Percentiles rank a stretch among this genome's conserved stretches.
These are phyloP conservation scores for Diplodus puntazzo DNA, from an alignment of 2,797 vertebrate species.

Conservation along the genomic window DNA sequence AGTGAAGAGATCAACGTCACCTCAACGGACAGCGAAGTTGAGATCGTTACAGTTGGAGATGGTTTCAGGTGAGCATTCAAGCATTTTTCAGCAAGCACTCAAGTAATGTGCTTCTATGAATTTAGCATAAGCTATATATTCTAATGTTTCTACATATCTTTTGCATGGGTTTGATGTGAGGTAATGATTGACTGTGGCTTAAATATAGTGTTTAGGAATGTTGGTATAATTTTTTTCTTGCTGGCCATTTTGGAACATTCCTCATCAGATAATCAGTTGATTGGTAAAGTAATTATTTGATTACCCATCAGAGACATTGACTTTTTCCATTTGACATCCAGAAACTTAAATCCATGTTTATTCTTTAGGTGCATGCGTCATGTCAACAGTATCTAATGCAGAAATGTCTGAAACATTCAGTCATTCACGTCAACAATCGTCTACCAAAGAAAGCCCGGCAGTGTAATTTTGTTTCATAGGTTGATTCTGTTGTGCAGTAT, in stretches of 20 bases:
- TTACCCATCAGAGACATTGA: conserved; percentile 18
- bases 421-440: too few relatives aligned
- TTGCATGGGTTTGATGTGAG: not conserved
- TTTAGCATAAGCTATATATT: not conserved
- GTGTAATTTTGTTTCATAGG: not conserved
- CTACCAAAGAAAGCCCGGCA: not conserved
- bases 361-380: not conserved
- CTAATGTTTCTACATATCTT: not conserved
- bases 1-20: conserved; percentile 99
- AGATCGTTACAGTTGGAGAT: conserved; percentile 98
- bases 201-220: not conserved
- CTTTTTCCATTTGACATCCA: not conserved
- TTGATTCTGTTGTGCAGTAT: not conserved
- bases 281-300: not conserved
- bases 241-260: not conserved
- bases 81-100: conserved; percentile 16
- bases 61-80: conserved; percentile 89
- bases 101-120: not conserved
- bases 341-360: not conserved
- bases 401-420: not conserved
- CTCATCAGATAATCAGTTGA: not conserved
- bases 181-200: not conserved
- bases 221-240: not conserved
- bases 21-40: conserved; percentile 98
- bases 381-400: not conserved